Evolutionary conservation across 2,888 invertebrate genomes (phyloP).

Genomic region (Notodonta dromedarius): DNA sequence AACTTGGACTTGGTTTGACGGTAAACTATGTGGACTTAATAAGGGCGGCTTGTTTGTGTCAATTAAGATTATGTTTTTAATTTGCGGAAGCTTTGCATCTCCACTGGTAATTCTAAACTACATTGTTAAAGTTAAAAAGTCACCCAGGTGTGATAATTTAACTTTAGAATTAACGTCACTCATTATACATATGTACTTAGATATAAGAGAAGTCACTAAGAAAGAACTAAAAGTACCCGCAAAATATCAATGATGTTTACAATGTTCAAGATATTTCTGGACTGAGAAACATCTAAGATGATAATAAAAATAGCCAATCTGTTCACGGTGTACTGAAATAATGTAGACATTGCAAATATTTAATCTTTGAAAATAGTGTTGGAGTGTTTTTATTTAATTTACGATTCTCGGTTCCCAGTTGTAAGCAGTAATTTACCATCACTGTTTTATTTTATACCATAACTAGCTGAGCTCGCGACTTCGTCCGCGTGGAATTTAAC

Average conservation of each 20-base stretch:
- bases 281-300: constrained; percentile 16
- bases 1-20: constrained; percentile 21
- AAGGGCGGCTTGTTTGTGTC: background rate
- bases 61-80: background rate
- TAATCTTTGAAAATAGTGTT: constrained; percentile 15
- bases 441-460: background rate
- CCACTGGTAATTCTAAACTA: too few relatives aligned
- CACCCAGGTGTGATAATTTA: too few relatives aligned
- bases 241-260: constrained; percentile 5
- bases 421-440: background rate
- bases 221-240: background rate
- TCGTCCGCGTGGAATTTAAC: too few relatives aligned
- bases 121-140: too few relatives aligned
- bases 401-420: background rate
- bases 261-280: constrained; percentile 15
- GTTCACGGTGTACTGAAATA: constrained; percentile 23
- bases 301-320: constrained; percentile 26
- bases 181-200: background rate
- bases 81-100: too few relatives aligned
- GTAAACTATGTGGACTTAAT: constrained; percentile 20
- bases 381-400: background rate
- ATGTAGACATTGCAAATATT: constrained; percentile 25
- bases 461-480: too few relatives aligned
- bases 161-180: too few relatives aligned
- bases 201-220: background rate